A percentile compares a stretch with the other conserved stretches of the same genome.
Conservation (phyloP, 2,888 invertebrate genomes). For the Drosophila macrospina region DNA sequence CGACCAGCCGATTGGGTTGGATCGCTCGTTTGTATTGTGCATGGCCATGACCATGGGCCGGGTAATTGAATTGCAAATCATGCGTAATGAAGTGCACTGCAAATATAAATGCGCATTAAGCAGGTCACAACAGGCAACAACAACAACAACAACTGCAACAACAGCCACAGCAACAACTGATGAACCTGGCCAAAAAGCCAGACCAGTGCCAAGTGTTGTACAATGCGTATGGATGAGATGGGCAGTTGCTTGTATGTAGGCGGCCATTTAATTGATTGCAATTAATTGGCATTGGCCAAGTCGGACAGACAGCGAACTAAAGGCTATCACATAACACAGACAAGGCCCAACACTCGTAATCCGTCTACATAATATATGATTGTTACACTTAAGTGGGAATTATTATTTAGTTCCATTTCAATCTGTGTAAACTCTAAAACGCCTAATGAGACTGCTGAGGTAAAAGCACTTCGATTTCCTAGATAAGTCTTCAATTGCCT, state of each 20-base stretch:
- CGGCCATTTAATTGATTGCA: conserved; percentile 70
- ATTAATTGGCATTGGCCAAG: conserved; percentile 66
- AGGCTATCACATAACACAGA: background rate
- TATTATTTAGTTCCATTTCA: conserved; percentile 3
- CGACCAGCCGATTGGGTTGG: conserved; percentile 3
- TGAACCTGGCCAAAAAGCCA: conserved; percentile 24
- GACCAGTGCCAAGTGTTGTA: conserved; percentile 26
- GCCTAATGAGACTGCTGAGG: too few relatives aligned
- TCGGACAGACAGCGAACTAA: conserved; percentile 4
- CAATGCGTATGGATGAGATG: conserved; percentile 9
- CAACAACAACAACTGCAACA: conserved; percentile 13
- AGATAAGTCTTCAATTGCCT: too few relatives aligned
- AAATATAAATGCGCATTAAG: conserved; percentile 61
- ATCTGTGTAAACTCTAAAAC: background rate
- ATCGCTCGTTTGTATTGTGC: conserved; percentile 5
- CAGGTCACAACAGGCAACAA: conserved; percentile 29
- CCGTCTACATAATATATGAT: background rate
- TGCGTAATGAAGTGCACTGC: conserved; percentile 71
- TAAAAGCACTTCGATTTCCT: too few relatives aligned
- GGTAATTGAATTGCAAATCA: conserved; percentile 79
- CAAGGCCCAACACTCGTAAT: background rate
- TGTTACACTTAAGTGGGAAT: background rate
- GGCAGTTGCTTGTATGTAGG: background rate
- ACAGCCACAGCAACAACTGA: conserved; percentile 10
- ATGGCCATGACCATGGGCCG: conserved; percentile 38